Base-by-base conservation (phyloP, 2,888 invertebrate genomes). In the Laspeyria flexula region DNA sequence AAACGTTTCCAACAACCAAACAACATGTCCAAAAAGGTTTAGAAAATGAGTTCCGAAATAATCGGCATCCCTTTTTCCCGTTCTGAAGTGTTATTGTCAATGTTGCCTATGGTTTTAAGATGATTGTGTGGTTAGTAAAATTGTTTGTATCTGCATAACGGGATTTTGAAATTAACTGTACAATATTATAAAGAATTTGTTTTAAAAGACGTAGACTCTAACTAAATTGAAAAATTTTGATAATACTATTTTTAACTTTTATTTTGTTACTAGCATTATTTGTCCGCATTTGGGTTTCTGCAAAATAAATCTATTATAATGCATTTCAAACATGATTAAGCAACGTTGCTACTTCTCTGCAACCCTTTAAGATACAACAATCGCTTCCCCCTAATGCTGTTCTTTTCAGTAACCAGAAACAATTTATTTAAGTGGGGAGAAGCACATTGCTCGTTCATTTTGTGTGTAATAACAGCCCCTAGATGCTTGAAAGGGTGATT, bases 371-470 rank as follows among this genome's bases (percentile, higher is more conserved):
- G 71, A 65, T 76, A 73, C 51, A 53, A 72, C 23, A 72, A 69
- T 70, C 66, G 55, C 72, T 76, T 73, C 69, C 79, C 48, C 74
- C 69, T 77, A 79, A 72, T 75, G 75, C 68, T 73, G 65, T 77
- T 79, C 79, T 83, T 84, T 86, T 82, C 74, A 73, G 75, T 79
- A 84, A 85, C 79, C 83, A 84, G 81, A 78, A 74, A 72, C 84
- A 82, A 90, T 90, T 88, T 87, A 83, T 85, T 76, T 81, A 80
- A 85, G 79, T 75, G 72, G 62, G 64, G 60, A 50, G 48, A 41
- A 81, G 68, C 78, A 79, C 77, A 79, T 78, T 78, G 81, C 81
- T 77, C 78, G 79, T 79, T 85, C 76, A 77, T 79, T 81, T 76
- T 78, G 71, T 67, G 15, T 53, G 66, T 70, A 72, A 77, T 72